phyloP scores from a whole-genome alignment of 92 coral and sea anemone species.

The Nematostella vectensis region DNA sequence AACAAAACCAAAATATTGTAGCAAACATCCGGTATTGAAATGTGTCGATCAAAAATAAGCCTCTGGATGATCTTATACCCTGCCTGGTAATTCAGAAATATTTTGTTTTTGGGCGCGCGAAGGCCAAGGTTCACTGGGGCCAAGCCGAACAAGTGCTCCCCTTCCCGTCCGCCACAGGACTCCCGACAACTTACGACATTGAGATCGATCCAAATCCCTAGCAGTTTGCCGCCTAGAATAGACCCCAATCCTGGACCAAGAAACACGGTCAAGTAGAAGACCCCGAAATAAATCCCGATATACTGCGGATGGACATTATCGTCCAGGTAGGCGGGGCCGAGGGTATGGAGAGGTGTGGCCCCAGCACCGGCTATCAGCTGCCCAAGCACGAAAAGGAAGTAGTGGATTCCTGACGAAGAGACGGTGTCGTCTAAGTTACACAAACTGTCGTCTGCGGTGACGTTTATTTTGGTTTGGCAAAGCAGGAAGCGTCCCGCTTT shows the following conservation, averaged over 20 bases:
- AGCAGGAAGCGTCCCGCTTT: neutral
- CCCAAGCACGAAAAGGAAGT: constrained; percentile 28
- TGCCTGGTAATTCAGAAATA: too few relatives aligned
- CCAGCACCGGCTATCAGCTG: constrained; percentile 61
- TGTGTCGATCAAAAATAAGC: too few relatives aligned
- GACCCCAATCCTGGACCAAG: constrained; percentile 67
- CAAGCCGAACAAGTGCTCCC: too few relatives aligned
- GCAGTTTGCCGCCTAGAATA: constrained; percentile 42
- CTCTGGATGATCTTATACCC: too few relatives aligned
- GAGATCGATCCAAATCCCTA: constrained; percentile 51
- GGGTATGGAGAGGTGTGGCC: constrained; percentile 46
- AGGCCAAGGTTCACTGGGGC: too few relatives aligned
- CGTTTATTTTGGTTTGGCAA: neutral
- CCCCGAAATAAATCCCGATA: constrained; percentile 46
- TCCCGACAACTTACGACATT: too few relatives aligned
- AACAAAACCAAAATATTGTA: too few relatives aligned
- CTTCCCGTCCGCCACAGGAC: too few relatives aligned
- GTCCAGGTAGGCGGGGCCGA: constrained; percentile 68
- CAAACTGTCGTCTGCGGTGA: neutral
- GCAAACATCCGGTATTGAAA: too few relatives aligned
- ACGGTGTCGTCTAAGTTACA: neutral
- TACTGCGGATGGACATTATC: constrained; percentile 58
- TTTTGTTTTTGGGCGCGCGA: too few relatives aligned
- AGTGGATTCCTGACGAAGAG: neutral
- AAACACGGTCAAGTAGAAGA: constrained; percentile 30